Evolutionary conservation across 2,888 invertebrate species (phyloP), one percentile per base, ranked within the genome.

Genomic region (Dicyrtoma fusca): DNA sequence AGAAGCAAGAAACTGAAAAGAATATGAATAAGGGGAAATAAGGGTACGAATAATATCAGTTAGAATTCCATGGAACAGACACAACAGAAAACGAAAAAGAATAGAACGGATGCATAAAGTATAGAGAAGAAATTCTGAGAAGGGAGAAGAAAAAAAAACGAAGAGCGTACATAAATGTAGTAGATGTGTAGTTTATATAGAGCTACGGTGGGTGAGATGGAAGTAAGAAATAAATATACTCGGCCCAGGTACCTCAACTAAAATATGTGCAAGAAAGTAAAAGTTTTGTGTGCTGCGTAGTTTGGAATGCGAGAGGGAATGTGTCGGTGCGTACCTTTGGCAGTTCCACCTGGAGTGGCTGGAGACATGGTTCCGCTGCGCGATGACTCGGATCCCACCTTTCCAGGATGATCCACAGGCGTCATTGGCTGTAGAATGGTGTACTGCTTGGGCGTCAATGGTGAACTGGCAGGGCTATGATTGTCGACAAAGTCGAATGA

Each of bases 391-490:
- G 69, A 73, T 59, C 72, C 76, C 73, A 71, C 75, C 76, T 75
- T 76, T 70, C 76, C 73, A 71, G 74, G 74, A 72, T 76, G 75
- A 75, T 75, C 76, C 72, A 76, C 76, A 34, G 76, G 76, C 69
- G 76, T 76, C 76, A 76, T 76, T 76, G 76, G 76, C 61, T 76
- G 76, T 51, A 76, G 76, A 51, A 76, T 73, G 13, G 76, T 76
- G 75, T 76, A 76, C 75, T 75, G 75, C 64, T 76, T 72, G 49
- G 76, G 76, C 68, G 76, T 76, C 72, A 76, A 72, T 68, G 76
- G 76, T 59, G 76, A 76, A 64, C 71, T 74, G 66, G 72, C 70
- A 63, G 70, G 70, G 69, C 72, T 72, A 62, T 75, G 74, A 72
- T 70, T 73, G 70, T 76, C 76, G 69, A 76, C 74, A 71, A 76